Conservation (phyloP, 2,888 invertebrate genomes). For the Plusia festucae region DNA sequence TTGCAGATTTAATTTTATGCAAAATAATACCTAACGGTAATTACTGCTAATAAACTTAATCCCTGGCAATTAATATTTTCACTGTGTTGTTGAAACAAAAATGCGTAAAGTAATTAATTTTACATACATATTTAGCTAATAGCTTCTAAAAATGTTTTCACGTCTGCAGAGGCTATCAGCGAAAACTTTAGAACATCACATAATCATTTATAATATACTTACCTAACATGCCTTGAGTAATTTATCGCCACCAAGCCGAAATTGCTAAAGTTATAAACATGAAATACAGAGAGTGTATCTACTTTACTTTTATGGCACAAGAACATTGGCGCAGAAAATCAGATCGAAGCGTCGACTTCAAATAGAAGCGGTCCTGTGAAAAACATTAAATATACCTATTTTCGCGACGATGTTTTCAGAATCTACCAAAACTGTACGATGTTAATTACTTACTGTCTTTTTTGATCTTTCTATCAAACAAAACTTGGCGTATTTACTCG, state of each 20-base stretch:
- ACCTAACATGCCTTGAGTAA: neutral
- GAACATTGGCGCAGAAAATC: neutral
- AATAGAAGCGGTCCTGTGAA: neutral
- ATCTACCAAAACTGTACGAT: neutral
- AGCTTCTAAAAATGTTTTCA: too few relatives aligned
- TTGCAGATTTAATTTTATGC: too few relatives aligned
- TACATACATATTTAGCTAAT: too few relatives aligned
- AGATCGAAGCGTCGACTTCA: neutral
- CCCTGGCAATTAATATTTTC: neutral
- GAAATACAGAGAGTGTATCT: neutral
- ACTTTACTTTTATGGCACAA: neutral
- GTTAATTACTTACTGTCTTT: neutral
- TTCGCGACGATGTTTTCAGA: neutral
- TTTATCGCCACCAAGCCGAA: neutral
- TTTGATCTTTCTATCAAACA: neutral
- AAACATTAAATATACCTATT: neutral
- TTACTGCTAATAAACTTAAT: constrained; percentile 22
- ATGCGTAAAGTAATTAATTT: neutral
- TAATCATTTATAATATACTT: neutral
- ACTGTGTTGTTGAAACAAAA: neutral
- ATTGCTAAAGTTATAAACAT: constrained; percentile 5
- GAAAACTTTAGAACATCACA: neutral
- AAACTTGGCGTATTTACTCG: neutral
- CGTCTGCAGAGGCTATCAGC: neutral
- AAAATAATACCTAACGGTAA: too few relatives aligned